phyloP scores from a whole-genome alignment of 2,113 vertebrate genomes.

The Lipophrys pholis region DNA sequence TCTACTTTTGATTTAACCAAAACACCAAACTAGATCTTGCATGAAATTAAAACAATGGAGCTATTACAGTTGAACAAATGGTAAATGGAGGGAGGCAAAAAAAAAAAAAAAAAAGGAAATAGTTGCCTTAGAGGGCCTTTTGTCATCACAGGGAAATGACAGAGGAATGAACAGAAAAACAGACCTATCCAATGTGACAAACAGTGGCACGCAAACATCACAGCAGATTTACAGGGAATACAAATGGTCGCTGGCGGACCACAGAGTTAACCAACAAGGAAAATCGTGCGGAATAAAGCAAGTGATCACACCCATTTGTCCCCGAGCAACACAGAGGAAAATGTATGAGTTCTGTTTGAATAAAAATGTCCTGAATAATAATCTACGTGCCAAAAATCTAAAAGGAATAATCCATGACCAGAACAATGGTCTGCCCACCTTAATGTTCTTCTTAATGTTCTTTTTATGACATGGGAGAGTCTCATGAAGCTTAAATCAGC shows the following conservation, averaged over 20 bases:
- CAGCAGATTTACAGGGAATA: slow-evolving; percentile 52
- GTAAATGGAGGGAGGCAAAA: slow-evolving; percentile 64
- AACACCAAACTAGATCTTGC: slow-evolving; percentile 72
- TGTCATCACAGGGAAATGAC: slow-evolving; percentile 64
- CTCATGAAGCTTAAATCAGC: too few species aligned
- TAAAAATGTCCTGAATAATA: not conserved
- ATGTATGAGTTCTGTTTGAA: slow-evolving; percentile 1
- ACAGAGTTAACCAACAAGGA: slow-evolving; percentile 30
- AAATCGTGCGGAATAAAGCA: slow-evolving; percentile 10
- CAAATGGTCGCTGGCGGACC: slow-evolving; percentile 26
- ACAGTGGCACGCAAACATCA: slow-evolving; percentile 47
- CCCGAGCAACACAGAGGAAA: not conserved
- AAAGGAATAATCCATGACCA: not conserved
- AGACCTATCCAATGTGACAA: slow-evolving; percentile 48
- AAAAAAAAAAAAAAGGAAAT: slow-evolving; percentile 63
- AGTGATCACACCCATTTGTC: not conserved
- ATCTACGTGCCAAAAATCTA: not conserved
- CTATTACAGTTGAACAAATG: slow-evolving; percentile 70
- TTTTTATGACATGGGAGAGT: too few species aligned
- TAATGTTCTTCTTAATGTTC: too few species aligned
- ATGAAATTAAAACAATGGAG: slow-evolving; percentile 79
- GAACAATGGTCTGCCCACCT: not conserved
- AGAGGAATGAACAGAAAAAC: slow-evolving; percentile 47
- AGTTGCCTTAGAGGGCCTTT: slow-evolving; percentile 54
- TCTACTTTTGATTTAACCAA: slow-evolving; percentile 67